Evolutionary conservation across 2,888 invertebrate species (phyloP).

Genomic region (Protophormia terraenovae): DNA sequence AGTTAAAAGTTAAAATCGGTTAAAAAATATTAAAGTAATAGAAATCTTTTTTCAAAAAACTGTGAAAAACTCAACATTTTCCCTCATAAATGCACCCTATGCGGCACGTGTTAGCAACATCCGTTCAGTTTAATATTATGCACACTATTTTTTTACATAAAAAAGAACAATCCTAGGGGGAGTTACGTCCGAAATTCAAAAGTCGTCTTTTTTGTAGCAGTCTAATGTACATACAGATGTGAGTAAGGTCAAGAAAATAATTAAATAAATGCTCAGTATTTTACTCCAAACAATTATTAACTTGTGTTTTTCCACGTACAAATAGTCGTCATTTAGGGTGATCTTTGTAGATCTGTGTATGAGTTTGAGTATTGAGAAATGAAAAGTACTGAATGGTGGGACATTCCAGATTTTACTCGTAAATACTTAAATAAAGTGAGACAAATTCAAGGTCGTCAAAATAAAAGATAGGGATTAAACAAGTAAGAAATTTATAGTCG

Average conservation of each 20-base stretch:
- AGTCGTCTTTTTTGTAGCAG: no score
- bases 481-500: no score
- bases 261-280: background rate
- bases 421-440: background rate
- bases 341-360: background rate
- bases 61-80: no score
- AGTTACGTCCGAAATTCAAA: no score
- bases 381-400: background rate
- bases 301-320: background rate
- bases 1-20: no score
- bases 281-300: background rate
- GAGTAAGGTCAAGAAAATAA: constrained; percentile 17
- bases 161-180: no score
- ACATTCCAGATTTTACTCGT: background rate
- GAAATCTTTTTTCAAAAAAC: no score
- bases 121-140: no score
- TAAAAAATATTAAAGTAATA: no score
- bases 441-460: background rate
- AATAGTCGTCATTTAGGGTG: background rate
- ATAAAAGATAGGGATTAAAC: background rate
- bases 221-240: background rate
- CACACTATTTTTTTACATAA: no score
- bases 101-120: no score
- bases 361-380: background rate
- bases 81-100: no score